A percentile compares a stretch with the other conserved stretches of the same genome.
Evolutionary conservation across 2,113 vertebrate species (phyloP).

Genomic region (Melanostigma gelatinosum): DNA sequence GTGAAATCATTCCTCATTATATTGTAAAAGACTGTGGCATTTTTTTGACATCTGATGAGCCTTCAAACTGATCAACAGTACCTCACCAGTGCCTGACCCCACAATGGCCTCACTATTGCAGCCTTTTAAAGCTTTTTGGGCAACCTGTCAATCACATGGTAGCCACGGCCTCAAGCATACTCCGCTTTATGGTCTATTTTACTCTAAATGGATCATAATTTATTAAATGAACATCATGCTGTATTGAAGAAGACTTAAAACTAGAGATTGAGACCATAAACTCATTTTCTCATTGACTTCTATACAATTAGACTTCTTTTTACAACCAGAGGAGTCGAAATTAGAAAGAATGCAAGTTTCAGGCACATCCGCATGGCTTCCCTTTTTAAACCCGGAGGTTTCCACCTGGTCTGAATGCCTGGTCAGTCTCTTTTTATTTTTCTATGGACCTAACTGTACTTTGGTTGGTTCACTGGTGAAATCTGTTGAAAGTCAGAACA

Average conservation of each 20-base stretch:
- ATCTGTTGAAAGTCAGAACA: background rate
- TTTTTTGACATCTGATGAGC: background rate
- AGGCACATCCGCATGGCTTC: background rate
- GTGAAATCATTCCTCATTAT: background rate
- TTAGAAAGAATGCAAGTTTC: too few relatives aligned
- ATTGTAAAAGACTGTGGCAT: background rate
- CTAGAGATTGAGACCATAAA: too few relatives aligned
- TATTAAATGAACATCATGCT: too few relatives aligned
- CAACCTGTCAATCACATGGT: too few relatives aligned
- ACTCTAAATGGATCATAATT: too few relatives aligned
- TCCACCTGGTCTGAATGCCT: too few relatives aligned
- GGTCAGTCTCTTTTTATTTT: background rate
- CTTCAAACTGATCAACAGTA: background rate
- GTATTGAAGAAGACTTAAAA: too few relatives aligned
- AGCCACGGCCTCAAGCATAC: too few relatives aligned
- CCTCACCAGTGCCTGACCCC: background rate
- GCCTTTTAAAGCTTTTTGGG: too few relatives aligned
- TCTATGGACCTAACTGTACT: background rate
- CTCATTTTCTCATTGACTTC: too few relatives aligned
- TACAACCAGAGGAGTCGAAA: background rate
- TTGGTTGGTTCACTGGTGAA: background rate
- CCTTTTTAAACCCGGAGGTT: background rate
- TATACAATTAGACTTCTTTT: background rate
- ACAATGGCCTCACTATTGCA: background rate
- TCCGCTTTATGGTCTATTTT: too few relatives aligned